Percentiles rank a stretch among this genome's conserved stretches.
phyloP scores from a whole-genome alignment of 2,113 vertebrate genomes.

The Vulpes lagopus region DNA sequence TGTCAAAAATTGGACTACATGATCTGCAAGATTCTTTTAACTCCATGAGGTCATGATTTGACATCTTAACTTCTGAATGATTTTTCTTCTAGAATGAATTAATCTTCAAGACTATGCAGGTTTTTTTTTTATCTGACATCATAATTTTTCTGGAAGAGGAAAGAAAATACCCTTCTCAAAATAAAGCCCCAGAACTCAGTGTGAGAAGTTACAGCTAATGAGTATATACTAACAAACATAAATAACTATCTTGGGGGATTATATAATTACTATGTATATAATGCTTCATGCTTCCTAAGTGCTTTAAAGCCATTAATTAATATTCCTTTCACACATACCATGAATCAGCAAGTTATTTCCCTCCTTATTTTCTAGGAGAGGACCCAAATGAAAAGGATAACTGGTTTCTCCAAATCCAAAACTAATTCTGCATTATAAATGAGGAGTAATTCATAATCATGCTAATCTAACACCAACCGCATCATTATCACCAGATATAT shows the following conservation, averaged over 20 bases:
- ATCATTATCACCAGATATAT: background rate
- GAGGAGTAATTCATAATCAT: background rate
- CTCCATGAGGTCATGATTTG: background rate
- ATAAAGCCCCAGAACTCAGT: background rate
- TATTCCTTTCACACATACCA: background rate
- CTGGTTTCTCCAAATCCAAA: constrained; percentile 20
- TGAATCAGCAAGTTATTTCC: constrained; percentile 30
- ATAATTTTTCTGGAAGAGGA: constrained; percentile 3
- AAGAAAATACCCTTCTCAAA: background rate
- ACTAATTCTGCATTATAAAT: background rate
- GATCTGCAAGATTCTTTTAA: background rate
- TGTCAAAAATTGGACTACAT: background rate
- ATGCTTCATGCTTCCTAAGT: background rate
- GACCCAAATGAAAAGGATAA: constrained; percentile 8
- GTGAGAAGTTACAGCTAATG: background rate
- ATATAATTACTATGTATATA: constrained; percentile 43
- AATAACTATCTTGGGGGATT: background rate
- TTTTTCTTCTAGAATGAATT: background rate
- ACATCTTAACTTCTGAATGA: constrained; percentile 17
- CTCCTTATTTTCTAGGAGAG: background rate
- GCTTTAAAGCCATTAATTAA: constrained; percentile 65
- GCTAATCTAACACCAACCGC: background rate
- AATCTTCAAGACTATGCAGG: background rate
- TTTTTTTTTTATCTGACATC: background rate
- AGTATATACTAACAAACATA: constrained; percentile 49